These are phyloP conservation scores for Drosophila lacertosa DNA, from an alignment of 1,140 invertebrate species.

Conservation along the genomic window DNA sequence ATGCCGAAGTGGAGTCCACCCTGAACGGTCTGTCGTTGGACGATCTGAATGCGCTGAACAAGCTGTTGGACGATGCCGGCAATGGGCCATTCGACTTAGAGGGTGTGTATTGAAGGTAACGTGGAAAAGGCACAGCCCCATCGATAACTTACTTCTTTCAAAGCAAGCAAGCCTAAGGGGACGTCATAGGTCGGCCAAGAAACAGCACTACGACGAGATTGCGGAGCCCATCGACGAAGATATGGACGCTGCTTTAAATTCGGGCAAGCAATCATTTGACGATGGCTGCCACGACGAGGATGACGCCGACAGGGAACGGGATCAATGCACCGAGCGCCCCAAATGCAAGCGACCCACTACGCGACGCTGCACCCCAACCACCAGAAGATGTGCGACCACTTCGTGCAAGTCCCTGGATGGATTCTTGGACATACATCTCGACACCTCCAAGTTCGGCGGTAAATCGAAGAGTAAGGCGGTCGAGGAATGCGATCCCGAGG, in stretches of 20 bases:
- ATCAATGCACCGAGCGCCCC: constrained; percentile 12
- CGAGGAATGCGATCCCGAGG: constrained; percentile 50
- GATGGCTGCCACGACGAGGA: constrained; percentile 51
- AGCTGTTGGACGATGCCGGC: constrained; percentile 49
- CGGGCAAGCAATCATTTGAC: background rate
- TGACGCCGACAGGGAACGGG: constrained; percentile 33
- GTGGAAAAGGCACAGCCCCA: background rate
- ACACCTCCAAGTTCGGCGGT: background rate
- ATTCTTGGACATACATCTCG: constrained; percentile 21
- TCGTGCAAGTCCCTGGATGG: constrained; percentile 21
- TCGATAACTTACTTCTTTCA: constrained; percentile 31
- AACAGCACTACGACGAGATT: constrained; percentile 16
- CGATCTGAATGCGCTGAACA: constrained; percentile 51
- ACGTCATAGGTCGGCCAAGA: constrained; percentile 20
- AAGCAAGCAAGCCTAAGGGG: constrained; percentile 49
- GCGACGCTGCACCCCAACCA: constrained; percentile 19
- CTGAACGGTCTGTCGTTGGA: constrained; percentile 47
- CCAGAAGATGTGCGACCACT: background rate
- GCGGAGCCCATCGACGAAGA: constrained; percentile 9
- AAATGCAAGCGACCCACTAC: constrained; percentile 28
- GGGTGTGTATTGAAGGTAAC: constrained; percentile 5
- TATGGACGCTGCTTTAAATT: background rate
- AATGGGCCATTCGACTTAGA: constrained; percentile 33
- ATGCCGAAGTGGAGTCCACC: constrained; percentile 51
- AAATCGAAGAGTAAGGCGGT: background rate